Evolutionary conservation across 35 echinoderm and acorn worm genomes (phyloP), one percentile per base, ranked within the genome.

Genomic region (Eucidaris tribuloides): DNA sequence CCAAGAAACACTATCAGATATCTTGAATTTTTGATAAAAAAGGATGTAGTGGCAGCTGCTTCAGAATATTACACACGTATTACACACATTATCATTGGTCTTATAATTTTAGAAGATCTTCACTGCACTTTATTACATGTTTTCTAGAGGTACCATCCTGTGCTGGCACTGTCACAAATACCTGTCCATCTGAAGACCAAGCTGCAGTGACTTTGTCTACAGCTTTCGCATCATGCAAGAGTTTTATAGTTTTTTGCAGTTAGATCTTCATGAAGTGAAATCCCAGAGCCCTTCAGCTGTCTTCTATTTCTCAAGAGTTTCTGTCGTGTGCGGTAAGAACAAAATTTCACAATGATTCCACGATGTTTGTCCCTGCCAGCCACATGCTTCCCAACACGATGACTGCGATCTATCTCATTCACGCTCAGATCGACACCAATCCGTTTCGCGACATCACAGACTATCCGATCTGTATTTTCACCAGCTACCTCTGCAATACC

Each of bases 181-280:
- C n/a, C n/a, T n/a, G n/a, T n/a, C n/a, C n/a, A n/a, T n/a, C n/a
- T n/a, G n/a, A n/a, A n/a, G n/a, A n/a, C n/a, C n/a, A n/a, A n/a
- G n/a, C n/a, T n/a, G n/a, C n/a, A n/a, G n/a, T n/a, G n/a, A n/a
- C n/a, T n/a, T n/a, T n/a, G n/a, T n/a, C n/a, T n/a, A n/a, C n/a
- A n/a, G n/a, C n/a, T n/a, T n/a, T n/a, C n/a, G n/a, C n/a, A n/a
- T n/a, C n/a, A n/a, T n/a, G n/a, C n/a, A n/a, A n/a, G n/a, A n/a
- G n/a, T n/a, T n/a, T n/a, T n/a, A n/a, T n/a, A 29, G 23, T 62
- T 62, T 6, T 11, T 29, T 6, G 23, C 59, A 7, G 76, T 79
- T 13, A 79, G 24, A 79, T 79, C 76, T 49, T 79, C 36, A 42
- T 79, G 35, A 5, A 79, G 43, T 2, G 76, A 45, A 23, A 79